Percentiles rank a stretch among this genome's conserved stretches.
Conservation (phyloP, 2,888 invertebrate genomes). For the Venusia cambrica region DNA sequence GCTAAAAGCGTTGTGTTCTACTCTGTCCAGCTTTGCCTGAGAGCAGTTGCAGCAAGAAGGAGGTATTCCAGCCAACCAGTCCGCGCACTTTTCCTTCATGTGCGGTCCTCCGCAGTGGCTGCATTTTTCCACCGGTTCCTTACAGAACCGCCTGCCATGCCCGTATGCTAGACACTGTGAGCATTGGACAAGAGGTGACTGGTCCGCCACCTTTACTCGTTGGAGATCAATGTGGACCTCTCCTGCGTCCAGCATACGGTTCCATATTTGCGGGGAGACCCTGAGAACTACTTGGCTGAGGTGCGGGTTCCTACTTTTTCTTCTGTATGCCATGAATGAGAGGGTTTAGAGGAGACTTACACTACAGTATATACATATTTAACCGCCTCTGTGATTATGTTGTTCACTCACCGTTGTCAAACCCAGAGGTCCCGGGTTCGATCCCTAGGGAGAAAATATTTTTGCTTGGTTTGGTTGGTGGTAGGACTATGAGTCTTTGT, state of each 20-base stretch:
- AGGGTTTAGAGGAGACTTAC: too few relatives aligned
- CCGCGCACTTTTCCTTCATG: conserved; percentile 2
- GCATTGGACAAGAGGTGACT: too few relatives aligned
- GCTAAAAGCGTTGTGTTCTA: too few relatives aligned
- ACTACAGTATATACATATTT: too few relatives aligned
- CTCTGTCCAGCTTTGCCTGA: too few relatives aligned
- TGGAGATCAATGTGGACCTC: neutral
- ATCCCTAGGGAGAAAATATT: too few relatives aligned
- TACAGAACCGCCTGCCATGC: conserved; percentile 1
- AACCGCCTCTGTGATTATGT: too few relatives aligned
- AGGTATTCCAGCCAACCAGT: conserved; percentile 1
- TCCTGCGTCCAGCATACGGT: neutral
- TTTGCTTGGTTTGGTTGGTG: too few relatives aligned
- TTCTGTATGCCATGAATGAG: neutral
- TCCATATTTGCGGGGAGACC: neutral
- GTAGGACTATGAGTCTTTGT: too few relatives aligned
- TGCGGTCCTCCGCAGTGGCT: conserved; percentile 16
- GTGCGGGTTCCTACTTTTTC: neutral
- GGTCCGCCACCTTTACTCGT: conserved; percentile 1
- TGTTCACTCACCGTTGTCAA: too few relatives aligned
- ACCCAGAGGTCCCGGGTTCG: too few relatives aligned
- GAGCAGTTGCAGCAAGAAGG: conserved; percentile 27
- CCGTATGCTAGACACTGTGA: too few relatives aligned
- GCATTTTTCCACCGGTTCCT: neutral
- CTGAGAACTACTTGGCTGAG: neutral